Evolutionary conservation across 2,888 invertebrate genomes (phyloP).

Genomic region (Sipunculus nudus): DNA sequence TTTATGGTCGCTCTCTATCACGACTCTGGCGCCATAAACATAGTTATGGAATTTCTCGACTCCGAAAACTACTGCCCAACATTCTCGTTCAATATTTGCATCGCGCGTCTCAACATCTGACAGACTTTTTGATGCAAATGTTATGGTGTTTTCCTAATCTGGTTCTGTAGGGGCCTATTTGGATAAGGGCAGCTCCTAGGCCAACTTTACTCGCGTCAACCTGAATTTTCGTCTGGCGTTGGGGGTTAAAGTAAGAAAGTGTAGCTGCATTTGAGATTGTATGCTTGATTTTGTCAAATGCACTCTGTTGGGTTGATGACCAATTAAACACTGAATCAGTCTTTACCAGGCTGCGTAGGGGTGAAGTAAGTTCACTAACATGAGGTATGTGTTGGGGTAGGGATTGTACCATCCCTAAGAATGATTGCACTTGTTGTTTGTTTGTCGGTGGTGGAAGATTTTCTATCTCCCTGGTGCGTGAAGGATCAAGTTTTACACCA

Average conservation of each 20-base stretch:
- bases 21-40: conserved; percentile 21
- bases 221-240: conserved; percentile 5
- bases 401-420: conserved; percentile 28
- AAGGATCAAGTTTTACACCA: conserved; percentile 32
- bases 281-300: no score
- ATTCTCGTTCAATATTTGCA: conserved; percentile 33
- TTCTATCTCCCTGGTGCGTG: conserved; percentile 18
- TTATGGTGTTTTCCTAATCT: conserved; percentile 8
- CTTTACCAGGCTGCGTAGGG: conserved; percentile 20
- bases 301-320: no score
- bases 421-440: conserved; percentile 23
- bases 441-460: conserved; percentile 19
- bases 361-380: conserved; percentile 12
- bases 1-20: conserved; percentile 23
- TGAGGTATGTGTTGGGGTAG: conserved; percentile 22
- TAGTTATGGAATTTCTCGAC: conserved; percentile 26
- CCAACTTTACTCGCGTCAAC: conserved; percentile 20
- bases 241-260: conserved; percentile 20
- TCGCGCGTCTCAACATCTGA: conserved; percentile 18
- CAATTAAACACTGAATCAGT: conserved; percentile 17
- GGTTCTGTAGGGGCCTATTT: conserved; percentile 16
- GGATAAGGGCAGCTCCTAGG: conserved; percentile 29
- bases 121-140: conserved; percentile 24
- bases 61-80: conserved; percentile 33
- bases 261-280: no score